Conservation (phyloP, 2,888 invertebrate genomes). For the Noctua fimbriata region DNA sequence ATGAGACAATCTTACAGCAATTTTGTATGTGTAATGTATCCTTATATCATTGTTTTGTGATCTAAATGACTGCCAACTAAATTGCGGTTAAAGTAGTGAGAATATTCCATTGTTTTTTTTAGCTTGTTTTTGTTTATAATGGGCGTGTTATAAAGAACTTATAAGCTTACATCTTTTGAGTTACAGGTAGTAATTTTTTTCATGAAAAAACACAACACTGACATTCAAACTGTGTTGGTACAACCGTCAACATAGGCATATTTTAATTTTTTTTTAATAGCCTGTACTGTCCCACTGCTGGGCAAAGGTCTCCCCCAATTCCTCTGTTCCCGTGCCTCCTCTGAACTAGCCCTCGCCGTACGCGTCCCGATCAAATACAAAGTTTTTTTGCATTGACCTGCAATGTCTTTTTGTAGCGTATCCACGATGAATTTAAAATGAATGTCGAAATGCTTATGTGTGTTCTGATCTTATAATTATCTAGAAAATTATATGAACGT, state of each 20-base stretch:
- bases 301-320: too few relatives aligned
- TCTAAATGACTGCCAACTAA: conserved; percentile 54
- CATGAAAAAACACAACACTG: neutral
- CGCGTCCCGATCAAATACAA: too few relatives aligned
- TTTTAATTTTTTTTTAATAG: too few relatives aligned
- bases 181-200: neutral
- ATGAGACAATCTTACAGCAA: conserved; percentile 40
- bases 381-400: neutral
- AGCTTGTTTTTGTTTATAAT: conserved; percentile 16
- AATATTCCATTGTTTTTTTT: conserved; percentile 41
- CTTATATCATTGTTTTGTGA: conserved; percentile 52
- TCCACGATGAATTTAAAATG: neutral
- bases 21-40: conserved; percentile 59
- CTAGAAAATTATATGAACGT: neutral
- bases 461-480: too few relatives aligned
- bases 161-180: neutral
- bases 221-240: neutral
- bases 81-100: conserved; percentile 37
- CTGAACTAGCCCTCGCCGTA: too few relatives aligned
- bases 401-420: neutral
- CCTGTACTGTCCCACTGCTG: too few relatives aligned
- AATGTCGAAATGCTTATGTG: neutral
- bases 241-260: neutral
- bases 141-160: neutral
- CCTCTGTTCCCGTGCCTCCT: too few relatives aligned